Base-by-base conservation (phyloP, 1,140 invertebrate genomes). In the Drosophila bipectinata region DNA sequence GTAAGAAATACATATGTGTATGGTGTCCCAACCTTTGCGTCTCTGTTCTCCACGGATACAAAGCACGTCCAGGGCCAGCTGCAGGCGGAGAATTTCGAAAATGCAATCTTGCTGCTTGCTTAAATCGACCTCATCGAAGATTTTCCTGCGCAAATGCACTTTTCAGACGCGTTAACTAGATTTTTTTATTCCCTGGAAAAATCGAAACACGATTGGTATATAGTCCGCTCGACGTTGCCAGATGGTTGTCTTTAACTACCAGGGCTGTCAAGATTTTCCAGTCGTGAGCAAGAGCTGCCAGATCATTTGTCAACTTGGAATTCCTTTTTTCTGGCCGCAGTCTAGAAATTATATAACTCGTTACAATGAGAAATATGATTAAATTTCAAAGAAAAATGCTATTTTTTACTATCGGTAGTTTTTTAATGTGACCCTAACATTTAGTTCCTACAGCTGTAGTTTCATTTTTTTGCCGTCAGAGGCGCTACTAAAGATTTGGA, bases 31-130 rank as follows among this genome's bases (percentile, higher is more conserved):
- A 74, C 89, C 89, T 91, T 91, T 91, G 89, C 89, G 84, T 87
- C 85, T 89, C 84, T 89, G 79, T 91, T 90, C 71, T 80, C 87
- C 76, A 90, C 87, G 77, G 87, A 79, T 87, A 80, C 81, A 89
- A 83, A 91, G 90, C 89, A 91, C 83, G 84, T 89, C 84, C 89
- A 89, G 76, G 84, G 72, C 79, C 89, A 91, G 66, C 81, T 82
- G 77, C 89, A 91, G 73, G 84, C 82, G 66, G 89, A 85, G 76
- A 85, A 78, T 84, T 89, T 91, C 68, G 84, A 90, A 89, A 91
- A 91, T 89, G 89, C 84, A 91, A 91, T 91, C 90, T 91, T 91
- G 83, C 64, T 85, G 82, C 61, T 82, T 66, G 68, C 72, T 82
- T 71, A 84, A 62, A 52, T 62, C 52, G 73, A 69, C 67, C 44